These are phyloP conservation scores for Lutjanus argentimaculatus DNA, from an alignment of 2,797 vertebrate genomes.

Conservation along the genomic window DNA sequence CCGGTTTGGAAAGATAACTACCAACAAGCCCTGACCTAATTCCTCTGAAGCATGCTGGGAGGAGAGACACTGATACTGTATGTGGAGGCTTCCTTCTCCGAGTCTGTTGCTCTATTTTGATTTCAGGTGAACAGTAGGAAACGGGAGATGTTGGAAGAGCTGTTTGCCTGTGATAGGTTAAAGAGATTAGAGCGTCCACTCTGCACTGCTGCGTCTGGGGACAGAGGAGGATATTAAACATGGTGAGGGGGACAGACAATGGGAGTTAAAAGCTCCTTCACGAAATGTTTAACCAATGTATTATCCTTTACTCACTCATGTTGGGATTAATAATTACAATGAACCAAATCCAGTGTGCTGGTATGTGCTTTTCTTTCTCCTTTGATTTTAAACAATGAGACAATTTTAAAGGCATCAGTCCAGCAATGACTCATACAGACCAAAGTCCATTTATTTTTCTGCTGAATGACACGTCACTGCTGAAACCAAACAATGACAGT, in stretches of 20 bases:
- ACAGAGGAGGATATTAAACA: conserved; percentile 3
- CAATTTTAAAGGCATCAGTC: not conserved
- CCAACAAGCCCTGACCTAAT: conserved; percentile 63
- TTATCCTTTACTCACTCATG: not conserved
- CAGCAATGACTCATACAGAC: conserved; percentile 12
- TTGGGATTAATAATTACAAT: not conserved
- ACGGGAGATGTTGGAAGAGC: conserved; percentile 25
- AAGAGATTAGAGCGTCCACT: conserved; percentile 30
- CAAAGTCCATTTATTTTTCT: conserved; percentile 30
- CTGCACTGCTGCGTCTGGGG: not conserved
- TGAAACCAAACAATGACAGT: conserved; percentile 16
- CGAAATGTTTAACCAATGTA: not conserved
- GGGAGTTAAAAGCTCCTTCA: not conserved
- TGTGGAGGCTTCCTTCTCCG: conserved; percentile 11
- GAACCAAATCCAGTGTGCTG: not conserved
- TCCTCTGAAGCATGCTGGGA: conserved; percentile 53
- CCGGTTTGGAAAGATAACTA: conserved; percentile 46
- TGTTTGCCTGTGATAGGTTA: conserved; percentile 44
- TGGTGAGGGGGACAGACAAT: not conserved
- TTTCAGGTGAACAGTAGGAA: conserved; percentile 58
- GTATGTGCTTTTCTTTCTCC: not conserved
- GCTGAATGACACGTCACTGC: conserved; percentile 1
- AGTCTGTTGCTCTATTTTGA: conserved; percentile 34
- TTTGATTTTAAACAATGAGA: conserved; percentile 5
- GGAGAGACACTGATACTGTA: conserved; percentile 8